Conservation (phyloP, 2,888 invertebrate species). For the Sycophila texana region DNA sequence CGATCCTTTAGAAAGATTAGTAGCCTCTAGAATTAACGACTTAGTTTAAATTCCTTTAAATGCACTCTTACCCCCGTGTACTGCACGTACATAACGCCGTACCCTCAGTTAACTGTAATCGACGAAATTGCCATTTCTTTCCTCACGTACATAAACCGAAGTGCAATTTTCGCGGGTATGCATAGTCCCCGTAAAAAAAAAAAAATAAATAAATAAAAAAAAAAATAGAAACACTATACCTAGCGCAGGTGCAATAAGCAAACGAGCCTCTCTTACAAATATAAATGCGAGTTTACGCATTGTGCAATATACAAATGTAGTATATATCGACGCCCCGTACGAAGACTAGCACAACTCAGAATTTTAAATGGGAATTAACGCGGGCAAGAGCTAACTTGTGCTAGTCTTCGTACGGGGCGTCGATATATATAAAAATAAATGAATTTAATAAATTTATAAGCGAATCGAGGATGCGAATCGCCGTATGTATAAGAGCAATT, state of each 20-base stretch:
- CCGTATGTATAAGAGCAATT: conserved; percentile 4
- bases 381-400: no score
- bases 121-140: conserved; percentile 55
- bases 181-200: not conserved
- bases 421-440: not conserved
- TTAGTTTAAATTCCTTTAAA: conserved; percentile 17
- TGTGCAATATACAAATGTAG: conserved; percentile 51
- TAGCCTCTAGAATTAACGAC: conserved; percentile 12
- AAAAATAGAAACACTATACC: not conserved
- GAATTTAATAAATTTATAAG: conserved; percentile 23
- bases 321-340: no score
- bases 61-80: conserved; percentile 13
- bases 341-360: no score
- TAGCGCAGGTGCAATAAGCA: conserved; percentile 44
- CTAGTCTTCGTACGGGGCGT: no score
- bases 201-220: not conserved
- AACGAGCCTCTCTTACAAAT: conserved; percentile 50
- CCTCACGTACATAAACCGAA: conserved; percentile 22
- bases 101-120: not conserved
- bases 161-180: conserved; percentile 48
- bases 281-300: conserved; percentile 11
- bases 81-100: not conserved
- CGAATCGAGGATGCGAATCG: conserved; percentile 26
- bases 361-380: no score
- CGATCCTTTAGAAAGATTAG: conserved; percentile 16